Conservation (phyloP, 2,113 vertebrate genomes). For the Stegastes partitus region DNA sequence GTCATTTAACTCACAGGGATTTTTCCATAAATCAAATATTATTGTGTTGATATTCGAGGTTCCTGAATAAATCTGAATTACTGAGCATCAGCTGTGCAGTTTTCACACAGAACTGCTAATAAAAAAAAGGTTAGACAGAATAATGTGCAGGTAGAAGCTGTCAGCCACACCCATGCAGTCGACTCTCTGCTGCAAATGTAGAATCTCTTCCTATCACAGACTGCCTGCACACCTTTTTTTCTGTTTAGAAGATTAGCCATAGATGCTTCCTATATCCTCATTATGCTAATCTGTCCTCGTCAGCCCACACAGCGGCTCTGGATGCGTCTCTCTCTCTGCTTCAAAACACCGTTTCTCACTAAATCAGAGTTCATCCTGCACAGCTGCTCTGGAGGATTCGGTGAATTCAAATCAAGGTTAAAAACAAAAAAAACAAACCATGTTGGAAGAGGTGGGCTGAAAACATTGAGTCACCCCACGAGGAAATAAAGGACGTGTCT, state of each 20-base stretch:
- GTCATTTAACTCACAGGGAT: neutral
- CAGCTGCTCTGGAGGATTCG: conserved; percentile 23
- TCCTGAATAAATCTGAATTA: neutral
- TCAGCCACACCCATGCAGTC: no score
- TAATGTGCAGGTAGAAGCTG: no score
- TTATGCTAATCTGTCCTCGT: conserved; percentile 46
- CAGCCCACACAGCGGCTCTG: conserved; percentile 47
- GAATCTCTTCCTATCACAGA: neutral
- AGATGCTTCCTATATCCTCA: conserved; percentile 24
- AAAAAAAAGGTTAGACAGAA: no score
- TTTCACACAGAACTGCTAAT: neutral
- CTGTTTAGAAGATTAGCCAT: conserved; percentile 23
- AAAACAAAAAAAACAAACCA: neutral
- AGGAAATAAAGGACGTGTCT: neutral
- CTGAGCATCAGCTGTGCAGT: no score
- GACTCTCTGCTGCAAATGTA: neutral
- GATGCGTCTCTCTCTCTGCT: conserved; percentile 1
- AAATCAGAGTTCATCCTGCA: conserved; percentile 26
- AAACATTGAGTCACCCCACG: neutral
- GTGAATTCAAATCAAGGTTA: conserved; percentile 1
- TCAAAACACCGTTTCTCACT: conserved; percentile 1
- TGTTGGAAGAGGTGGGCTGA: neutral
- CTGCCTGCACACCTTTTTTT: conserved; percentile 4
- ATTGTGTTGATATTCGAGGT: neutral
- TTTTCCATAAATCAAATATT: neutral